Base-by-base conservation (phyloP, 2,113 vertebrate genomes). In the Dendropsophus ebraccatus region DNA sequence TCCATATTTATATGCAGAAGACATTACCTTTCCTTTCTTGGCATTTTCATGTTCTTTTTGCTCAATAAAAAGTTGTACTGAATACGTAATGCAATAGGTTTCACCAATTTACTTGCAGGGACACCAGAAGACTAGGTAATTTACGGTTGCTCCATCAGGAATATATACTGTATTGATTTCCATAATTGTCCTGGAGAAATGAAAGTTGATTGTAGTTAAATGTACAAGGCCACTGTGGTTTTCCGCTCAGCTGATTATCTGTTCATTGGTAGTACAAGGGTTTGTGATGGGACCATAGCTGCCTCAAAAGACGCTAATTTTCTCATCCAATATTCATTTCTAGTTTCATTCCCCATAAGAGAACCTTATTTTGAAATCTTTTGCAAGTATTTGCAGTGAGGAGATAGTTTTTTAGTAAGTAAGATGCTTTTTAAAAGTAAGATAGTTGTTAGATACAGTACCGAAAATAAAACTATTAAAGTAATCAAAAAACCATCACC, bases 111-210 rank as follows among this genome's bases (percentile, higher is more conserved):
- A 41, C 67, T 70, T 70, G 67, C 67, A 70, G 67, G 67, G 67
- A 70, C 67, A 70, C 67, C 67, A 70, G 67, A 1, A 41, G 67
- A 23, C 67, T 70, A 70, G 67, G 67, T 70, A 41, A 70, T 70
- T 70, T 70, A 70, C 19, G 8, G 32, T 70, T 70, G 35, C 35
- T 70, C 67, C 67, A 70, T 70, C 67, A 70, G 67, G 67, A 70
- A 70, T 70, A 70, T 70, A 70, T 70, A 70, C 67, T 70, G 67
- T 70, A 70, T 70, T 70, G 67, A 70, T 70, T 70, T 70, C 67
- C 67, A 70, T 70, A 70, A 70, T 70, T 70, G 32, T 70, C 67
- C 67, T 23, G 67, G 67, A 70, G 67, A 70, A 70, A 70, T 70
- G 67, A 70, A 70, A 70, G 67, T 70, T 70, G 67, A 70, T 70